Evolutionary conservation across 2,113 vertebrate genomes (phyloP), one percentile per base, ranked within the genome.

Genomic region (Oreocharis arfaki): DNA sequence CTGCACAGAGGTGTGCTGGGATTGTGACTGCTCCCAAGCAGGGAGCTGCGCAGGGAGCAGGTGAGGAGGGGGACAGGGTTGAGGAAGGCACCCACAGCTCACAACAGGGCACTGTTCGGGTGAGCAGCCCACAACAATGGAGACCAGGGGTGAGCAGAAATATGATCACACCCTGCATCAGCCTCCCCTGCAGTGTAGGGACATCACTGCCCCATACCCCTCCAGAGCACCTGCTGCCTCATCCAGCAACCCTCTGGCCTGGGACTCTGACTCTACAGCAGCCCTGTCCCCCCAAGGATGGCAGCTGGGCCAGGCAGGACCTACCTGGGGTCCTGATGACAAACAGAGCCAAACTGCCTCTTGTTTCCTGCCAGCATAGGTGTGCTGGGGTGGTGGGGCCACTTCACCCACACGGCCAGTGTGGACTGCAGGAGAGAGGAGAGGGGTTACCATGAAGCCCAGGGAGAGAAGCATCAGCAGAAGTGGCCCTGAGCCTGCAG

Each of bases 301-400:
- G 35, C 70, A 73, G 42, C 53, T 21, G 57, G 19, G 21, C 55
- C 55, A 68, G 23, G 39, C 49, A 47, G 28, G 42, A 50, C 97
- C 94, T 89, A 99, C 99, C 99, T 99, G 89, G 99, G 99, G 92
- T 99, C 99, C 97, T 99, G 99, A 94, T 99, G 99, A 94, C 99
- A 99, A 82, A 99, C 99, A 6, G 99, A 99, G 61, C 99, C 99
- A 8, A 98, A 97, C 44, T 98, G 98, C 82, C 99, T 98, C 95
- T 97, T 98, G 93, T 95, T 97, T 93, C 98, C 98, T 7, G 98
- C 98, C 90, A 99, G 97, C 84, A 97, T 97, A 4, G 99, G 99
- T 42, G 98, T 97, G 79, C 98, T 99, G 95, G 98, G 96, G 93
- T 99, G 99, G 13, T 89, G 16, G 4, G 99, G 99, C 99, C 99